A percentile compares a stretch with the other conserved stretches of the same genome.
phyloP scores from a whole-genome alignment of 2,797 vertebrate species.

The Paedocypris micromegethes region DNA sequence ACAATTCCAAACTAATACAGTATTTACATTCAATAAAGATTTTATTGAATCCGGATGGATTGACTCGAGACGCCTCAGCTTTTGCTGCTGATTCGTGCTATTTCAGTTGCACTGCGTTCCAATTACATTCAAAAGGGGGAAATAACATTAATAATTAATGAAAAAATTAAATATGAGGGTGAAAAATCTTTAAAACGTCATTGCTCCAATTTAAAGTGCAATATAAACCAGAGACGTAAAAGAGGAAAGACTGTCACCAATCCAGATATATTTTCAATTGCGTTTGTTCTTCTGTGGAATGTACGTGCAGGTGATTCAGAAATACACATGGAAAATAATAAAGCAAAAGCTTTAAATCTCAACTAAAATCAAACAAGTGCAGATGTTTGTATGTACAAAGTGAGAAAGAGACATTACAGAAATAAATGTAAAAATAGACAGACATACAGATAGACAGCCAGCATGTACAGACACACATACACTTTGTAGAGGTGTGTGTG shows the following conservation, averaged over 20 bases:
- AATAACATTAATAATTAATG: background rate
- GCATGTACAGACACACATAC: no score
- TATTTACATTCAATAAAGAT: no score
- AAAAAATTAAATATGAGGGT: background rate
- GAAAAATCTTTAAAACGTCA: background rate
- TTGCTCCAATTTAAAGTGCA: constrained; percentile 1
- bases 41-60: no score
- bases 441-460: no score
- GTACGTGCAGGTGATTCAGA: background rate
- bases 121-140: background rate
- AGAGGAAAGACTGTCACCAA: background rate
- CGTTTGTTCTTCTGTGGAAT: background rate
- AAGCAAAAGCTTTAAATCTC: background rate
- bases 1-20: no score
- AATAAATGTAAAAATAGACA: no score
- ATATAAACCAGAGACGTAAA: background rate
- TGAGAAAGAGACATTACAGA: no score
- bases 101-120: no score
- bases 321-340: background rate
- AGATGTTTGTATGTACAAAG: no score
- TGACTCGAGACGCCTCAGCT: no score
- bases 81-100: no score
- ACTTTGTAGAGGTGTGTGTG: no score
- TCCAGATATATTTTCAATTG: background rate
- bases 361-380: background rate